These are phyloP conservation scores for Gorsachius goisagi DNA, from an alignment of 2,113 vertebrate genomes.

Conservation along the genomic window DNA sequence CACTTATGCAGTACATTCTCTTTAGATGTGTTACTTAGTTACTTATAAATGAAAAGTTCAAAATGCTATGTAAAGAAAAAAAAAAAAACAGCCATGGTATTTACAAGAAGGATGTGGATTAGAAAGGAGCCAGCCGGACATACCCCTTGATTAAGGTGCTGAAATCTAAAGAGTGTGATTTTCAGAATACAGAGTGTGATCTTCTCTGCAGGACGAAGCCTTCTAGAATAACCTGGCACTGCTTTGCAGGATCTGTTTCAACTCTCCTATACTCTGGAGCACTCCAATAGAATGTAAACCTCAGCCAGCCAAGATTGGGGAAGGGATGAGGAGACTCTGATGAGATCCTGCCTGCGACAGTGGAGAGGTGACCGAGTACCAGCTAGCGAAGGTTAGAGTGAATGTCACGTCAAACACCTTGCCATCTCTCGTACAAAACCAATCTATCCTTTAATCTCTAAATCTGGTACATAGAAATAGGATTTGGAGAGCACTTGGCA, in stretches of 20 bases:
- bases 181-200: not conserved
- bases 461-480: not conserved
- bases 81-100: not conserved
- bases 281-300: not conserved
- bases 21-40: not conserved
- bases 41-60: not conserved
- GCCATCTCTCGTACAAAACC: not conserved
- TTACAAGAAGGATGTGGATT: not conserved
- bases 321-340: not conserved
- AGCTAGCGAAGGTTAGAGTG: accelerated
- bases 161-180: not conserved
- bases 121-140: not conserved
- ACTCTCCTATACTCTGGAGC: not conserved
- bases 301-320: not conserved
- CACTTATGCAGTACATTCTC: not conserved
- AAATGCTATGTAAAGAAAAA: not conserved
- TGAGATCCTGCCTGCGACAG: not conserved
- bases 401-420: not conserved
- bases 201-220: not conserved
- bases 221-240: not conserved
- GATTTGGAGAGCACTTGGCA: not conserved
- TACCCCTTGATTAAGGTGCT: not conserved
- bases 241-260: not conserved
- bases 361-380: not conserved
- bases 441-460: not conserved